phyloP scores from a whole-genome alignment of 2,797 vertebrate species.

The Petrocephalus schoutedeni region DNA sequence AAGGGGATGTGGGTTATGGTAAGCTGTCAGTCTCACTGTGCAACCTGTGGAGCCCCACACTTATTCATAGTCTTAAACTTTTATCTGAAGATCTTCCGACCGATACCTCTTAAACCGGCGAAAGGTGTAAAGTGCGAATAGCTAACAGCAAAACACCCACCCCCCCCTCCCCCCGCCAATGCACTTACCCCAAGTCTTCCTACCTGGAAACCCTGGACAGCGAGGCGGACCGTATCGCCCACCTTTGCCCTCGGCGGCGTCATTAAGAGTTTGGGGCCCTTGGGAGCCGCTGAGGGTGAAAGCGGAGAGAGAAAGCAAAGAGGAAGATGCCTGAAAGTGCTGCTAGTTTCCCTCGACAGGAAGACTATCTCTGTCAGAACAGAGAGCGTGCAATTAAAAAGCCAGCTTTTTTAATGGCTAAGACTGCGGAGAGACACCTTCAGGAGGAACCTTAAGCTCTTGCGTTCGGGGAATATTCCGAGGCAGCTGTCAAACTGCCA shows the following conservation, averaged over 20 bases:
- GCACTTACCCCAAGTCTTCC: slow-evolving; percentile 56
- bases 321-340: not conserved
- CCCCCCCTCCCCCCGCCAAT: not conserved
- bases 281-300: slow-evolving; percentile 72
- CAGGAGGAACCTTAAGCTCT: not conserved
- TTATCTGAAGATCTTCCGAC: not conserved
- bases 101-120: not conserved
- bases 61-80: not conserved
- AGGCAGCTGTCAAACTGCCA: not conserved
- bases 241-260: slow-evolving; percentile 75
- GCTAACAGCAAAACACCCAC: not conserved
- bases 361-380: not conserved
- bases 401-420: not conserved
- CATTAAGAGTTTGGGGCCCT: slow-evolving; percentile 79
- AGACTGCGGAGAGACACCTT: not conserved
- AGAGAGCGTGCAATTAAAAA: not conserved
- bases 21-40: not conserved
- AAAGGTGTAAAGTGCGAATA: not conserved
- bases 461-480: not conserved
- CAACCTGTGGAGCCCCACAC: not conserved
- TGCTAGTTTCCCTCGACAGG: not conserved
- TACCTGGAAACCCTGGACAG: slow-evolving; percentile 84
- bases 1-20: not conserved
- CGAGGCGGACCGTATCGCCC: slow-evolving; percentile 82
- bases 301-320: not conserved